Percentiles rank a stretch among this genome's conserved stretches.
Conservation (phyloP, 2,113 vertebrate genomes). For the Suncus etruscus region DNA sequence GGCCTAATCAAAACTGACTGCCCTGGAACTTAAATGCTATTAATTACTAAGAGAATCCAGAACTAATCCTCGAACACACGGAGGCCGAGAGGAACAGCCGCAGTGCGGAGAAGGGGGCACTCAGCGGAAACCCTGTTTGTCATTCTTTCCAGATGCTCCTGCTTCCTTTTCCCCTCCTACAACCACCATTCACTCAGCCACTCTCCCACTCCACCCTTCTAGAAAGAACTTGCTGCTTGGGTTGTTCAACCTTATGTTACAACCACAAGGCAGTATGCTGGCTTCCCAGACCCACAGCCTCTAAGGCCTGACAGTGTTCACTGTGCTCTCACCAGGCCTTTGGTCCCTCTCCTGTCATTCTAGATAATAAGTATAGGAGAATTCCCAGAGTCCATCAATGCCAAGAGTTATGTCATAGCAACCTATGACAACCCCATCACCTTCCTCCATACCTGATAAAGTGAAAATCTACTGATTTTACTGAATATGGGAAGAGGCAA, state of each 20-base stretch:
- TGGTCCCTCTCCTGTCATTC: not conserved
- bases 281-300: not conserved
- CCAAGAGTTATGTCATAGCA: too few species aligned
- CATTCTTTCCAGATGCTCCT: slow-evolving; percentile 41
- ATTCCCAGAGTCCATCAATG: not conserved
- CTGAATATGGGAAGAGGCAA: not conserved
- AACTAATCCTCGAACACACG: slow-evolving; percentile 80
- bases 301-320: not conserved
- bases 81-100: slow-evolving; percentile 64
- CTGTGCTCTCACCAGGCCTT: rapidly evolving
- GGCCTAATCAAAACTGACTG: slow-evolving; percentile 89
- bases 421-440: not conserved
- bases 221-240: not conserved
- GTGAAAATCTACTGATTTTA: not conserved
- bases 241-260: not conserved
- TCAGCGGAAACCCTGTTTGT: not conserved
- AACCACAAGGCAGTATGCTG: rapidly evolving
- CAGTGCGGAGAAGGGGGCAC: slow-evolving; percentile 8
- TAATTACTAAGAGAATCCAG: slow-evolving; percentile 89
- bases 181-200: too few species aligned
- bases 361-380: too few species aligned
- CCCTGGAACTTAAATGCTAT: slow-evolving; percentile 87
- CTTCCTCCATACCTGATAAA: rapidly evolving
- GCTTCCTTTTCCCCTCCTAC: not conserved
- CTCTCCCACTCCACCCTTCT: not conserved